phyloP scores from a whole-genome alignment of 2,797 vertebrate genomes.

The Malacoraja senta region DNA sequence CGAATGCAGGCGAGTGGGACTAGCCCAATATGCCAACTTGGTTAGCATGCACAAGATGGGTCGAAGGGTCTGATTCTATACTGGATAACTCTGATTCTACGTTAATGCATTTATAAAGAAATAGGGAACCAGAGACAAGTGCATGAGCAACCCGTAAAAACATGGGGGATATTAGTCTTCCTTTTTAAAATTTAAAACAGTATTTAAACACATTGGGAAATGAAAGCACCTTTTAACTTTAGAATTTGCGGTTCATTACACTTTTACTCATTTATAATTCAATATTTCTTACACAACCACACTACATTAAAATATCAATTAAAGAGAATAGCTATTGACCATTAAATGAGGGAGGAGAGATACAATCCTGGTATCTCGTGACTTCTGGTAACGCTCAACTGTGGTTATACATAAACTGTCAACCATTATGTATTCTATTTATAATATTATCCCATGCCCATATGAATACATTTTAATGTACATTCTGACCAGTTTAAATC shows the following conservation, averaged over 20 bases:
- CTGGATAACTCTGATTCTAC: neutral
- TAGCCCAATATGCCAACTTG: too few species aligned
- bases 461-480: slow-evolving; percentile 23
- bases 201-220: neutral
- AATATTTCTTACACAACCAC: neutral
- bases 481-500: slow-evolving; percentile 6
- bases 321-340: neutral
- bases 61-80: too few species aligned
- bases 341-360: neutral
- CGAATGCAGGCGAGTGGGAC: too few species aligned
- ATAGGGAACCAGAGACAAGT: neutral
- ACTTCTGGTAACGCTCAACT: slow-evolving; percentile 9
- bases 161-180: neutral
- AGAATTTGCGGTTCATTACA: neutral
- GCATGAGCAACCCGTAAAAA: neutral
- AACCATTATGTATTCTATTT: slow-evolving; percentile 25
- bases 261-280: neutral
- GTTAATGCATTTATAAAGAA: neutral
- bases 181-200: neutral
- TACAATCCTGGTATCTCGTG: slow-evolving; percentile 2
- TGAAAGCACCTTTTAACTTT: neutral
- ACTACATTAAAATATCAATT: neutral
- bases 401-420: slow-evolving; percentile 8
- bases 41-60: too few species aligned
- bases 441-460: neutral